These are phyloP conservation scores for Sebastes melanostomus DNA, from an alignment of 2,797 vertebrate species.

Conservation along the genomic window DNA sequence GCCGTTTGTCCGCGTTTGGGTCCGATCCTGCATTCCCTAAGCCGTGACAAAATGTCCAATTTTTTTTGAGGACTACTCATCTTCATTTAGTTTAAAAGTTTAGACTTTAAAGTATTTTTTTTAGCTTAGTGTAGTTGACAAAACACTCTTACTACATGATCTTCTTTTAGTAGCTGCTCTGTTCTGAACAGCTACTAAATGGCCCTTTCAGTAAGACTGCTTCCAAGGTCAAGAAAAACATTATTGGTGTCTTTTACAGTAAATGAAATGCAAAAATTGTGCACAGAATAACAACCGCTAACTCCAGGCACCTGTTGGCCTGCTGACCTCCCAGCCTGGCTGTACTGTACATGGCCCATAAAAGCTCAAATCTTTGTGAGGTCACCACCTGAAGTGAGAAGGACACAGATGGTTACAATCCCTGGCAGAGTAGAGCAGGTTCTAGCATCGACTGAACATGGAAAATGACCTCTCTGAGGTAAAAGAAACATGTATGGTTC, in stretches of 20 bases:
- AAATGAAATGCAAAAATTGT: background rate
- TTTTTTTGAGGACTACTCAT: background rate
- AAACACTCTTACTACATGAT: background rate
- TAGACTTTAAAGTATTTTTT: background rate
- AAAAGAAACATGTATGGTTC: slow-evolving; percentile 14
- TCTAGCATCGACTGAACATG: slow-evolving; percentile 7
- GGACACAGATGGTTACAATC: slow-evolving; percentile 1
- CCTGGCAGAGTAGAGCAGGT: slow-evolving; percentile 8
- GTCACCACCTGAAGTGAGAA: slow-evolving; percentile 8
- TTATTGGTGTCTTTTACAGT: background rate
- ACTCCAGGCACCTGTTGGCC: slow-evolving; percentile 12
- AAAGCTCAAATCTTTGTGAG: slow-evolving; percentile 17
- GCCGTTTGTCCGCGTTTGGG: background rate
- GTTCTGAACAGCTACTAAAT: background rate
- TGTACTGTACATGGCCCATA: slow-evolving; percentile 18
- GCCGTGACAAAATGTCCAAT: background rate
- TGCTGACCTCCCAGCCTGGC: slow-evolving; percentile 1
- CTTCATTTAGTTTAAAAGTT: background rate
- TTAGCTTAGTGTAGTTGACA: background rate
- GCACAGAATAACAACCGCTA: background rate
- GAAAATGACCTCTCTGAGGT: slow-evolving; percentile 14
- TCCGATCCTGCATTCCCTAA: background rate
- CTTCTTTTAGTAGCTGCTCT: background rate
- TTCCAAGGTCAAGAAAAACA: background rate
- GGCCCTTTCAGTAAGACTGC: background rate